phyloP scores from a whole-genome alignment of 2,888 invertebrate genomes.

The Plagodis dolabraria region DNA sequence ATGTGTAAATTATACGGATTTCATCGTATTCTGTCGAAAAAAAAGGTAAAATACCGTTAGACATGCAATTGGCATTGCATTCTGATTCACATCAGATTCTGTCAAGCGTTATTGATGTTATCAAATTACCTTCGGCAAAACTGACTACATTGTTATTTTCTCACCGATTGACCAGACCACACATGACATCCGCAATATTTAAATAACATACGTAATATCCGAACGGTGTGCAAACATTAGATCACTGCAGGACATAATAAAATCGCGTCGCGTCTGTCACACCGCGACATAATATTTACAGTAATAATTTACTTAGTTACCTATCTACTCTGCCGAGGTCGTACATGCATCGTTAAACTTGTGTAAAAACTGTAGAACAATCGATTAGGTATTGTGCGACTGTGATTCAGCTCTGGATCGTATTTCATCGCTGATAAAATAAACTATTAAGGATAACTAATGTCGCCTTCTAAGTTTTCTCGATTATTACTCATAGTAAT shows the following conservation, averaged over 20 bases:
- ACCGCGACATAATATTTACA: constrained; percentile 22
- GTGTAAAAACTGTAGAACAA: constrained; percentile 12
- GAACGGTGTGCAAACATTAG: constrained; percentile 16
- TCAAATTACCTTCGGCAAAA: neutral
- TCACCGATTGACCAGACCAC: neutral
- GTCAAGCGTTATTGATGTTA: too few species aligned
- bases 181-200: neutral
- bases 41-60: too few species aligned
- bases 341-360: constrained; percentile 8
- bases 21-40: too few species aligned
- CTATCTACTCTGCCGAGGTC: constrained; percentile 15
- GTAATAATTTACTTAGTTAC: constrained; percentile 8
- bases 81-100: too few species aligned
- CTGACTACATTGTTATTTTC: neutral
- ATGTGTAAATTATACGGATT: too few species aligned
- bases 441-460: neutral
- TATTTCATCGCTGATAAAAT: constrained; percentile 5
- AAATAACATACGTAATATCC: constrained; percentile 9
- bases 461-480: too few species aligned
- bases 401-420: neutral
- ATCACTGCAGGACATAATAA: constrained; percentile 14
- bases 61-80: too few species aligned
- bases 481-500: too few species aligned
- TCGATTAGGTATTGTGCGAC: constrained; percentile 5
- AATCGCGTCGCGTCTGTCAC: constrained; percentile 18